Evolutionary conservation across 2,797 vertebrate genomes (phyloP), one percentile per base, ranked within the genome.

Genomic region (Coilia nasus): DNA sequence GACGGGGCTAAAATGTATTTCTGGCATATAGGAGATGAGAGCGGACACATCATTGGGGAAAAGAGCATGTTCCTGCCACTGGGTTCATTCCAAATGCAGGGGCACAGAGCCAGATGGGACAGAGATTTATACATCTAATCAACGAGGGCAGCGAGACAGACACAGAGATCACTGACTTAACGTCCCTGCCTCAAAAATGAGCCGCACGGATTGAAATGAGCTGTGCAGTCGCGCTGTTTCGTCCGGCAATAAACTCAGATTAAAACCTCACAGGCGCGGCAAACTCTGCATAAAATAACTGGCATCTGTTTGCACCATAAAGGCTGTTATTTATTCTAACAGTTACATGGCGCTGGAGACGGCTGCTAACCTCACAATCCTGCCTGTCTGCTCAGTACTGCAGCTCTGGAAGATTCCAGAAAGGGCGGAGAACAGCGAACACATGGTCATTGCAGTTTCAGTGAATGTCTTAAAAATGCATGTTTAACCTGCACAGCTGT

Each of bases 371-470:
- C 81, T 54, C 47, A 6, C 46, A 67, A 5, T 25, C 44, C 31
- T 41, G n/a, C 28, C 50, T 19, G n/a, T 15, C 19, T 46, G 56
- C 56, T 17, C 41, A 60, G 67, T 21, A 12, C 12, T 31, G 3
- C 25, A 57, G 46, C 47, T 84, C 0, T 87, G 88, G 46, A 28
- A 80, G 75, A 81, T 31, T 31, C 46, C 81, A 87, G 87, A 84
- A 31, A 60, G 88, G 87, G 88, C 85, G 44, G 31, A 83, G 84
- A 86, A 59, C 86, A 86, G 86, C 81, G 83, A 78, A 75, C 90
- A 91, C 91, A 89, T 88, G 91, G 35, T 71, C 82, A 85, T 89
- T 89, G 89, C 83, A 83, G 83, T 84, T 88, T 92, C 92, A 90
- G 92, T 92, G 81, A 86, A 88, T 85, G 81, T 88, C 84, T 67